Percentiles rank a stretch among this genome's conserved stretches.
phyloP scores from a whole-genome alignment of 2,113 vertebrate genomes.

The Ochotona curzoniae region DNA sequence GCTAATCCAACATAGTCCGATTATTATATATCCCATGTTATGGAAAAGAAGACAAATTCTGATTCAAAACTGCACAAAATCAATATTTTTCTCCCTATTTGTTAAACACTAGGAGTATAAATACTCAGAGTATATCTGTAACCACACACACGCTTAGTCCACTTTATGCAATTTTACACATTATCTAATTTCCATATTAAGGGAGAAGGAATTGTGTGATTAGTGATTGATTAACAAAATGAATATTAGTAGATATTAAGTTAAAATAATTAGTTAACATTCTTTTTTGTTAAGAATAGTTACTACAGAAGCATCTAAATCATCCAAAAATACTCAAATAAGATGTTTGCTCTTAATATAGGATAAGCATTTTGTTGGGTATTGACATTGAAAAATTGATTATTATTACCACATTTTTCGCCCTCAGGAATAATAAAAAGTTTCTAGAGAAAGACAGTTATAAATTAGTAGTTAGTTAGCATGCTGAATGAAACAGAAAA shows the following conservation, averaged over 20 bases:
- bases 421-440: not conserved
- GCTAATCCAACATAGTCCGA: not conserved
- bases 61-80: not conserved
- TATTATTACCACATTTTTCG: not conserved
- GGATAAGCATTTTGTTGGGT: not conserved
- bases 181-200: slow-evolving; percentile 10
- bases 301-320: not conserved
- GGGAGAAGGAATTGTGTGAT: not conserved
- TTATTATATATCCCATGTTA: not conserved
- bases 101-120: not conserved
- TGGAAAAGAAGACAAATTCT: slow-evolving; percentile 20
- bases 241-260: not conserved
- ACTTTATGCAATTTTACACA: not conserved
- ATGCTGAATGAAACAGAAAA: not conserved
- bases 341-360: not conserved
- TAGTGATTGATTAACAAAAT: not conserved
- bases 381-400: not conserved
- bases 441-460: not conserved
- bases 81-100: not conserved
- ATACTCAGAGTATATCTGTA: not conserved
- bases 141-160: not conserved
- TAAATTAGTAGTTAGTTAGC: not conserved
- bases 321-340: not conserved
- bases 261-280: not conserved
- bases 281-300: not conserved